Conservation (phyloP, 2,113 vertebrate genomes). For the Dasyurus viverrinus region DNA sequence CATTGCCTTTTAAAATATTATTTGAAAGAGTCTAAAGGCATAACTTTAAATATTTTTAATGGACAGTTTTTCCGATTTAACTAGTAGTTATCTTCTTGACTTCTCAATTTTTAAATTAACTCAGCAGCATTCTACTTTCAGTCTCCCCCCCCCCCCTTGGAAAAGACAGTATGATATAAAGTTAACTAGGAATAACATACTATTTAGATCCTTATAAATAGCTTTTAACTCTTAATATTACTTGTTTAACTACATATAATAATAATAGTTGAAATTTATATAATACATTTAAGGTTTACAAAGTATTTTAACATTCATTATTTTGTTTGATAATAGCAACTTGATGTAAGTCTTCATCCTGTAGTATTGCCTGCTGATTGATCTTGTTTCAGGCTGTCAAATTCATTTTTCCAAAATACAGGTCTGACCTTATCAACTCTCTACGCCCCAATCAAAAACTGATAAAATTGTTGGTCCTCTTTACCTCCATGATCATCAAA, state of each 20-base stretch:
- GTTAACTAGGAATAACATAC: neutral
- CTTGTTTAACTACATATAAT: neutral
- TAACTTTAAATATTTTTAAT: neutral
- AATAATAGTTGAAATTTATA: neutral
- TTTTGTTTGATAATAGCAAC: neutral
- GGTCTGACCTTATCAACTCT: neutral
- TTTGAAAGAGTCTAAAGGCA: neutral
- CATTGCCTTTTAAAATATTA: neutral
- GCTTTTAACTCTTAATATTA: neutral
- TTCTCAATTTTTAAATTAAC: neutral
- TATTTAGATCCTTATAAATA: neutral
- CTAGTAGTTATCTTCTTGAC: neutral
- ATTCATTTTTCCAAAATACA: neutral
- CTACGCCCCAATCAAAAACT: neutral
- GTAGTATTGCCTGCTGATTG: neutral
- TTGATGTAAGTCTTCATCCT: neutral
- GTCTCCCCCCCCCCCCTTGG: neutral
- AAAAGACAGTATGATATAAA: neutral
- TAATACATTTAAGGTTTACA: neutral
- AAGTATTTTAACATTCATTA: neutral
- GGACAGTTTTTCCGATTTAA: neutral
- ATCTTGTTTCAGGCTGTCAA: neutral
- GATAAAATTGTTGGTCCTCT: neutral
- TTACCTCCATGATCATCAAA: neutral
- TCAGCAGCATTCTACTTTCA: neutral